Conservation (phyloP, 2,113 vertebrate species). For the Ammodytes dubius region DNA sequence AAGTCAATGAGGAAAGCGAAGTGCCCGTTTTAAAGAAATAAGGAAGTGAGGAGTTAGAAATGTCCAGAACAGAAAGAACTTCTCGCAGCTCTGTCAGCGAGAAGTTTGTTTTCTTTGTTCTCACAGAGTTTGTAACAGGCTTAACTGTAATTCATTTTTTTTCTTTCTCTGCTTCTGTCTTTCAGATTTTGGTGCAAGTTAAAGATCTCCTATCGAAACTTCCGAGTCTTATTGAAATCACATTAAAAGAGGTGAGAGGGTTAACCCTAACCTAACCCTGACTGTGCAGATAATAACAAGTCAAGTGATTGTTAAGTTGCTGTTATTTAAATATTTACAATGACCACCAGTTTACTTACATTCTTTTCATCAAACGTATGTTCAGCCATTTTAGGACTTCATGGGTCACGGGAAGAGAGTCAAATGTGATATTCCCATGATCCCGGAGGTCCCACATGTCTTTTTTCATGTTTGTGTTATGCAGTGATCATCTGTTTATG, state of each 20-base stretch:
- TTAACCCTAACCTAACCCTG: too few relatives aligned
- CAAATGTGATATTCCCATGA: background rate
- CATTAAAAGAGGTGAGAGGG: conserved; percentile 90
- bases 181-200: conserved; percentile 93
- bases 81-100: too few relatives aligned
- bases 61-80: too few relatives aligned
- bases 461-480: background rate
- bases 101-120: too few relatives aligned
- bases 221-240: conserved; percentile 92
- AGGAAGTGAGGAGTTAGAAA: too few relatives aligned
- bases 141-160: background rate
- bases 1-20: too few relatives aligned
- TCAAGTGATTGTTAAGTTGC: background rate
- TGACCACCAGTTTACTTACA: background rate
- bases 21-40: too few relatives aligned
- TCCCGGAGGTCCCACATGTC: background rate
- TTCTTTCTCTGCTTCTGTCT: background rate
- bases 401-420: background rate
- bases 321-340: background rate
- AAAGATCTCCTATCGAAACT: conserved; percentile 94
- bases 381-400: background rate
- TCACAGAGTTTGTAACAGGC: too few relatives aligned
- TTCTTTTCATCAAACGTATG: background rate
- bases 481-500: background rate
- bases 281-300: background rate